A percentile compares a stretch with the other conserved stretches of the same genome.
Conservation (phyloP, 2,888 invertebrate species). For the Eupithecia inturbata region DNA sequence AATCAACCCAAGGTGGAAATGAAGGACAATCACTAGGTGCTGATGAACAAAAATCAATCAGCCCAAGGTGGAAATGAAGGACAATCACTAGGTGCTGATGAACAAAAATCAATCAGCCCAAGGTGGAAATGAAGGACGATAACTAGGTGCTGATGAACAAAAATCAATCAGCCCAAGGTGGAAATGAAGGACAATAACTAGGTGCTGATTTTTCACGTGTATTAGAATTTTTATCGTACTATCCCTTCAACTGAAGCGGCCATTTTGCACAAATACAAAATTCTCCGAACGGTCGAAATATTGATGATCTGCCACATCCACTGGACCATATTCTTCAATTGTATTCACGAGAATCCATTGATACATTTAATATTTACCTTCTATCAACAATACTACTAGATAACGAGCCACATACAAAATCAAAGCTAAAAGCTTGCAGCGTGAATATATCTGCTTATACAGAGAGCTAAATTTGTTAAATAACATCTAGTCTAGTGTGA, state of each 20-base stretch:
- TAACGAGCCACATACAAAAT: too few species aligned
- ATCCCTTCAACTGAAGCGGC: too few species aligned
- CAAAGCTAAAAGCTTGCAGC: too few species aligned
- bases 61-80: not conserved
- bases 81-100: too few species aligned
- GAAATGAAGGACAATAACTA: not conserved
- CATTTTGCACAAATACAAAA: not conserved
- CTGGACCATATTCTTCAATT: constrained; percentile 47
- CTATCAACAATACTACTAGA: too few species aligned
- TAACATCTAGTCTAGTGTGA: too few species aligned
- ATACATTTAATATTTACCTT: too few species aligned
- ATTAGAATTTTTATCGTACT: not conserved
- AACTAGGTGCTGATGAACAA: too few species aligned
- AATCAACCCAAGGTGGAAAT: not conserved
- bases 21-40: too few species aligned
- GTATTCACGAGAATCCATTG: constrained; percentile 46
- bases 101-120: not conserved
- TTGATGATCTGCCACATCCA: constrained; percentile 46
- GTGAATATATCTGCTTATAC: too few species aligned
- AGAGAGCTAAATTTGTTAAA: too few species aligned
- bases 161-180: not conserved
- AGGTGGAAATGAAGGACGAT: not conserved
- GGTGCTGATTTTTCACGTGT: not conserved
- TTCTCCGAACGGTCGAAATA: constrained; percentile 44
- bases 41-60: not conserved